Percentiles rank a stretch among this genome's conserved stretches.
phyloP scores from a whole-genome alignment of 92 coral and sea anemone species.

The Phenganax stokvisi region DNA sequence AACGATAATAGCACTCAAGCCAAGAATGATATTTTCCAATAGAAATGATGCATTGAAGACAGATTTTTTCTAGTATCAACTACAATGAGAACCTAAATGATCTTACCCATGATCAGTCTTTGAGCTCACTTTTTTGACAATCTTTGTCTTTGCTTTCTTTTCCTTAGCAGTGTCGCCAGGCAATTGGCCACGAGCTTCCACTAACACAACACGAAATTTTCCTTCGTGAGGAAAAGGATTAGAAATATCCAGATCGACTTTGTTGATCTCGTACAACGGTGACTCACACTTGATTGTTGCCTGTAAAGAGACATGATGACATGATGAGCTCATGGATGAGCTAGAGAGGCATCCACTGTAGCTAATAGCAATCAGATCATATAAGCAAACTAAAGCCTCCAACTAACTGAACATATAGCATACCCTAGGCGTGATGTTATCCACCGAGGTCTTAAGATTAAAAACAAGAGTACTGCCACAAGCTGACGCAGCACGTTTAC shows the following conservation, averaged over 20 bases:
- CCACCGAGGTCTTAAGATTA: slow-evolving; percentile 80
- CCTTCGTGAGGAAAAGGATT: slow-evolving; percentile 79
- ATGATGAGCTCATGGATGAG: too few relatives aligned
- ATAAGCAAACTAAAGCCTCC: background rate
- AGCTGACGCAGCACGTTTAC: slow-evolving; percentile 84
- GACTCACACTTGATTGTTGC: slow-evolving; percentile 96
- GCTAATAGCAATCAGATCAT: background rate
- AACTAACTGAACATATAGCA: too few relatives aligned
- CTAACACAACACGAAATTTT: slow-evolving; percentile 90
- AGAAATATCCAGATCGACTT: slow-evolving; percentile 77
- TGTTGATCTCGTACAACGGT: slow-evolving; percentile 89
- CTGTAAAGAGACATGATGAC: slow-evolving; percentile 46
- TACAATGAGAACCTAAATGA: background rate
- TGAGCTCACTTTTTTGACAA: slow-evolving; percentile 61
- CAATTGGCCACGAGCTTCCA: slow-evolving; percentile 84
- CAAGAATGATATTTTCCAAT: too few relatives aligned
- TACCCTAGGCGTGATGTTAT: slow-evolving; percentile 91
- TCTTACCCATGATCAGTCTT: slow-evolving; percentile 95
- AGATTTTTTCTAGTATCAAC: too few relatives aligned
- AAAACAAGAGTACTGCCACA: slow-evolving; percentile 93
- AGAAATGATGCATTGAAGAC: too few relatives aligned
- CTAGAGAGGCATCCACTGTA: too few relatives aligned
- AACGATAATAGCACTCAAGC: background rate
- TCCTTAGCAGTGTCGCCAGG: slow-evolving; percentile 46
- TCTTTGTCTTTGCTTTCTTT: slow-evolving; percentile 58